Base-by-base conservation (phyloP, 2,797 vertebrate species). In the Momotus momota region DNA sequence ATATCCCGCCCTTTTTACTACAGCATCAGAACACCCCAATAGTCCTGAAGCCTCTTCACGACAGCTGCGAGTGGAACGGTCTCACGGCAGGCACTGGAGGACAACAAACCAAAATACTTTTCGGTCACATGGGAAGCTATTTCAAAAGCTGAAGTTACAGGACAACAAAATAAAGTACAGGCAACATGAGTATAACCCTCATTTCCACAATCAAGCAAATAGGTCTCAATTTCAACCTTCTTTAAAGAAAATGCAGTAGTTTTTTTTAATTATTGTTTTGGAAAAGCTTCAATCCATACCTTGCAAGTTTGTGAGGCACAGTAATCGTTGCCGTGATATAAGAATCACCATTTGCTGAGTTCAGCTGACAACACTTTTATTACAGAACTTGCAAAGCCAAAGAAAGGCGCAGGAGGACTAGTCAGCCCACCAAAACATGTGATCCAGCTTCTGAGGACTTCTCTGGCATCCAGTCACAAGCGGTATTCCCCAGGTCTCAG, bases 41-140 rank as follows among this genome's bases (percentile, higher is more conserved):
- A 38, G 52, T 5, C 18, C 41, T 35, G 17, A 21, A 46, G 14
- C 12, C 10, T 52, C 13, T 2, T 2, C 23, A 22, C 8, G 8
- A 0, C n/a, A 62, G 45, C 14, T 71, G 31, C 20, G 13, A 15
- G 8, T 5, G 5, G 58, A 52, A 6, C 19, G 17, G 19, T 9
- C n/a, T 55, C 2, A 0, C 57, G n/a, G 71, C 8, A 81, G 15
- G 48, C 0, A 1, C 18, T 33, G 26, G 22, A 79, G 52, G 31
- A 74, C 31, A 48, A 29, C 9, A 60, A 72, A 19, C 0, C 0
- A 72, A 11, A 66, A 20, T 11, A 13, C 2, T 62, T 41, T 49
- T 66, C 0, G 4, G 25, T 19, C 66, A 69, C 41, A 57, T 5
- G 4, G 62, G 55, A 58, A 70, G 1, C 9, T 14, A 38, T 49